A percentile compares a stretch with the other conserved stretches of the same genome.
These are phyloP conservation scores for Drosophila infuscata DNA, from an alignment of 2,888 invertebrate species.

Conservation along the genomic window DNA sequence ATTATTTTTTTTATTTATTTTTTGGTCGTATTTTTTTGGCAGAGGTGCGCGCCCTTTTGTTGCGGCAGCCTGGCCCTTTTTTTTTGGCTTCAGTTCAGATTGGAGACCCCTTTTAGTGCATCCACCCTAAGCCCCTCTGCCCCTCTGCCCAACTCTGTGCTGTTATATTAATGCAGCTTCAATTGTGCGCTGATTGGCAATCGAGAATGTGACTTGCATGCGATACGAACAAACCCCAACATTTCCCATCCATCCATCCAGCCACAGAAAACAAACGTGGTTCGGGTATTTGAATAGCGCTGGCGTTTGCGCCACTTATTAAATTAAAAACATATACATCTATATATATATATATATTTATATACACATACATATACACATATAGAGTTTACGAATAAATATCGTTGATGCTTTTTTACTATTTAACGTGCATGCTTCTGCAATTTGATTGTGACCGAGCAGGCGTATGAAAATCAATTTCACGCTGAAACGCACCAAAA, in stretches of 20 bases:
- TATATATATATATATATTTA: background rate
- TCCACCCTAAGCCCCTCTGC: slow-evolving; percentile 7
- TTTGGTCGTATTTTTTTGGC: slow-evolving; percentile 41
- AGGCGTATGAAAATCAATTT: slow-evolving; percentile 82
- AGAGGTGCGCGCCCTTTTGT: slow-evolving; percentile 62
- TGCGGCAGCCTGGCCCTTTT: slow-evolving; percentile 39
- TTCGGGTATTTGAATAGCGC: slow-evolving; percentile 67
- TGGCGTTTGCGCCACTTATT: slow-evolving; percentile 76
- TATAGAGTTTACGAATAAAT: slow-evolving; percentile 32
- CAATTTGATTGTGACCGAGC: slow-evolving; percentile 81
- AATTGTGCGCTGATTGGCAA: slow-evolving; percentile 80
- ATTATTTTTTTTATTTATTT: slow-evolving; percentile 18
- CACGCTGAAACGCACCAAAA: slow-evolving; percentile 81
- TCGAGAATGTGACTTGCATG: slow-evolving; percentile 81
- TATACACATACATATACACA: slow-evolving; percentile 17
- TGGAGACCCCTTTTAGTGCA: slow-evolving; percentile 1
- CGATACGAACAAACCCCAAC: slow-evolving; percentile 28
- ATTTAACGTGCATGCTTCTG: slow-evolving; percentile 79
- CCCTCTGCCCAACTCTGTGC: background rate
- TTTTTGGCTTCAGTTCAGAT: slow-evolving; percentile 56
- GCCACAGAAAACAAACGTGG: slow-evolving; percentile 38
- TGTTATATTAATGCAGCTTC: slow-evolving; percentile 79
- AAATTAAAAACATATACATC: slow-evolving; percentile 65
- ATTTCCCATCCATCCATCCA: background rate
- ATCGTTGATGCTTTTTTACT: slow-evolving; percentile 63